Evolutionary conservation across 2,797 vertebrate genomes (phyloP), one percentile per base, ranked within the genome.

Genomic region (Uromys caudimaculatus): DNA sequence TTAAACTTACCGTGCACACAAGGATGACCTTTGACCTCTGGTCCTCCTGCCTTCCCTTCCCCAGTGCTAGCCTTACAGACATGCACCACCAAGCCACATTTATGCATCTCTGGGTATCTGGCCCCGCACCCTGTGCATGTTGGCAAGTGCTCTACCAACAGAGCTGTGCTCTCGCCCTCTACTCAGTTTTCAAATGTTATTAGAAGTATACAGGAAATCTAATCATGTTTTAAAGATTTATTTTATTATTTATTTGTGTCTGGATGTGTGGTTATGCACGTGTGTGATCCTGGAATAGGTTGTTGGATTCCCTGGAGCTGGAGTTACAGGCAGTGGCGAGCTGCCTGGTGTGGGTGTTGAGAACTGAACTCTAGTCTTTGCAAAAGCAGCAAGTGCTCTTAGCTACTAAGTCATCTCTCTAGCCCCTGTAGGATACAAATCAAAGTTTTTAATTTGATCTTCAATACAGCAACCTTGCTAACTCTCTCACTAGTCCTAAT

Each of bases 401-500:
- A 16, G 58, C 54, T 11, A 11, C 86, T 44, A 10, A 88, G 38
- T 10, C 27, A 44, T 44, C 27, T 60, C 86, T 69, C 54, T 38
- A 76, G 71, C 41, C 9, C 67, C 35, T 19, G 58, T 54, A 35
- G 50, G 35, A 91, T 41, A 7, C 2, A 52, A 77, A 69, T n/a
- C 2, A 44, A 44, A 44, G 4, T 77, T 60, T 84, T 89, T 52
- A 58, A 82, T 19, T 86, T 47, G 79, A 85, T 91, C 67, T 93
- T 78, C 13, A 93, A 60, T 87, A 86, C 54, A 67, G 24, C 50
- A 93, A 85, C 10, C 73, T 88, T 82, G 44, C 24, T 27, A 54
- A n/a, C 67, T 64, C 35, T 95, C 77, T 90, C 73, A 79, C 77
- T 78, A 91, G 83, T 32, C 24, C 83, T 89, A 77, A 86, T 27